Evolutionary conservation across 2,797 vertebrate genomes (phyloP).

Genomic region (Hoplostethus atlanticus): DNA sequence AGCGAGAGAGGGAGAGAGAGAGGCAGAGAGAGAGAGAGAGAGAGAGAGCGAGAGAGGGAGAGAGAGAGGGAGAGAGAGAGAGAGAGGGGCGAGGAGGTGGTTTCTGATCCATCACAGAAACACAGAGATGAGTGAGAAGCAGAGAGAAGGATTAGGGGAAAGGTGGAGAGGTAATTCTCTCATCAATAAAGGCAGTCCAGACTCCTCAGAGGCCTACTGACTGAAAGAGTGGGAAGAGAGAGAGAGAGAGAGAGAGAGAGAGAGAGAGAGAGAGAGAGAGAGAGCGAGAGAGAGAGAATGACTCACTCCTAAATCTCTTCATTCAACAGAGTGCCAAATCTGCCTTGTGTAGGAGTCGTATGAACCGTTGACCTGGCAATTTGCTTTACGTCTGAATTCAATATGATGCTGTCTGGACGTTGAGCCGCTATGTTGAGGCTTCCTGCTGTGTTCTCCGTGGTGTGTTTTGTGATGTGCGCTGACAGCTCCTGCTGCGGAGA

Average conservation of each 20-base stretch:
- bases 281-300: conserved; percentile 1
- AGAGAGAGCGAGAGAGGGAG: not conserved
- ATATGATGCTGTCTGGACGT: conserved; percentile 8
- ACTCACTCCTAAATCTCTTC: conserved; percentile 53
- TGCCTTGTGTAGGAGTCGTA: conserved; percentile 45
- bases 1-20: not conserved
- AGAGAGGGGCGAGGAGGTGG: too few species aligned
- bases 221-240: conserved; percentile 12
- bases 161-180: conserved; percentile 27
- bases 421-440: not conserved
- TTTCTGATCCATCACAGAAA: too few species aligned
- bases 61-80: conserved; percentile 4
- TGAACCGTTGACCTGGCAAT: conserved; percentile 39
- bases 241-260: not conserved
- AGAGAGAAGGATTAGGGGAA: conserved; percentile 6
- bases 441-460: not conserved
- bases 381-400: conserved; percentile 31
- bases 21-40: not conserved
- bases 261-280: not conserved
- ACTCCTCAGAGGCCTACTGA: not conserved
- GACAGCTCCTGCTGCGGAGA: not conserved
- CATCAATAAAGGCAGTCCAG: not conserved
- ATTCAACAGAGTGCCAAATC: conserved; percentile 39
- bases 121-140: too few species aligned
- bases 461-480: not conserved